Percentiles rank a stretch among this genome's conserved stretches.
phyloP scores from a whole-genome alignment of 23 tunicate species.

The Halocynthia roretzi region DNA sequence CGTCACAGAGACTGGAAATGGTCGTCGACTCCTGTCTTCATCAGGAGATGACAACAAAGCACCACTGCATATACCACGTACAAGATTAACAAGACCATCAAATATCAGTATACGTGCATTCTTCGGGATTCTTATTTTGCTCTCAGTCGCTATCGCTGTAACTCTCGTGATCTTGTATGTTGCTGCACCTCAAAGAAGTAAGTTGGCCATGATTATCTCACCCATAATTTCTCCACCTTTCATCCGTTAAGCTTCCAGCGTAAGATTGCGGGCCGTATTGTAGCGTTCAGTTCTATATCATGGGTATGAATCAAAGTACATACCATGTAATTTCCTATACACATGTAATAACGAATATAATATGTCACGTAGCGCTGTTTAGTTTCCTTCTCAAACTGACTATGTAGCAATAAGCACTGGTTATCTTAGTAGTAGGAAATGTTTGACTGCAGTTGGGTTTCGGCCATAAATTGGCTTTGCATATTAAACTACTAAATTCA shows the following conservation, averaged over 20 bases:
- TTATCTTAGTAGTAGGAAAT: too few relatives aligned
- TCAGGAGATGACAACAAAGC: constrained; percentile 2
- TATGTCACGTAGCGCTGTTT: too few relatives aligned
- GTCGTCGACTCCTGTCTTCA: constrained; percentile 13
- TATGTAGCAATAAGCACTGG: too few relatives aligned
- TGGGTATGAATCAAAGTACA: too few relatives aligned
- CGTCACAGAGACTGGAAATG: constrained; percentile 3
- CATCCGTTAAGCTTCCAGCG: neutral
- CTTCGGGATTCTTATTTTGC: neutral
- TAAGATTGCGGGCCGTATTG: too few relatives aligned
- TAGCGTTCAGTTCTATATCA: too few relatives aligned
- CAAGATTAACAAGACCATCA: neutral
- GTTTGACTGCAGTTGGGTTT: too few relatives aligned
- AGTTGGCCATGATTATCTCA: neutral
- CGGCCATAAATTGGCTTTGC: too few relatives aligned
- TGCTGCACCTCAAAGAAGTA: neutral
- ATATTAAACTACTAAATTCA: too few relatives aligned
- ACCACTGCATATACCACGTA: neutral
- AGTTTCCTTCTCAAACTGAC: too few relatives aligned
- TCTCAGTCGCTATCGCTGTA: neutral
- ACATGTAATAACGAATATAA: too few relatives aligned
- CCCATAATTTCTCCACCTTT: neutral
- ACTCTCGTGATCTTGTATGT: neutral
- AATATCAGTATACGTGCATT: neutral
- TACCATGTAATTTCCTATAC: too few relatives aligned